These are phyloP conservation scores for Nyctereutes procyonoides DNA, from an alignment of 2,113 vertebrate genomes.

Conservation along the genomic window DNA sequence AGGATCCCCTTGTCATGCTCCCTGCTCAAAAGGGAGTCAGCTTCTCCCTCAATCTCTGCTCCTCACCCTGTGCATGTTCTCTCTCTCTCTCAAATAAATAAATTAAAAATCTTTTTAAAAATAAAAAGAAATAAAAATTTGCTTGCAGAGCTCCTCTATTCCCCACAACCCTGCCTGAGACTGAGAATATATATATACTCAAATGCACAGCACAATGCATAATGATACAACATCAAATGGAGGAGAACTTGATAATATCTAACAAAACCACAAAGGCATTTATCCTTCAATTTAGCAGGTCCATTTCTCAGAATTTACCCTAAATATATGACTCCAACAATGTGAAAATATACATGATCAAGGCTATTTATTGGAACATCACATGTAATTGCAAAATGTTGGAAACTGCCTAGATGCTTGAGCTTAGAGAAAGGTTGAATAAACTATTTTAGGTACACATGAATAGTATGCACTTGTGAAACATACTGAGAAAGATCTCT, in stretches of 20 bases:
- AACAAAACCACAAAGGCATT: background rate
- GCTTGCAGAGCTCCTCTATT: background rate
- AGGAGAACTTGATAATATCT: background rate
- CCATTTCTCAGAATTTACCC: background rate
- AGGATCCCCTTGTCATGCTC: too few relatives aligned
- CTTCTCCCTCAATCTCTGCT: too few relatives aligned
- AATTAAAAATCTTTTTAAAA: background rate
- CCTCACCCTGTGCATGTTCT: too few relatives aligned
- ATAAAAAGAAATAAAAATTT: conserved; percentile 14
- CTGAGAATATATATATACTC: background rate
- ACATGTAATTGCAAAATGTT: conserved; percentile 29
- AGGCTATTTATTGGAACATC: background rate
- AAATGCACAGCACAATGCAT: background rate
- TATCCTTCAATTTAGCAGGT: background rate
- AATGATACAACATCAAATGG: background rate
- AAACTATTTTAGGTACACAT: background rate
- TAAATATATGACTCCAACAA: background rate
- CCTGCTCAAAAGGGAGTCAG: too few relatives aligned
- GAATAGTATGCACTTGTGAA: background rate
- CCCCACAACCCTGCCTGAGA: background rate
- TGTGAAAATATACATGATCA: background rate
- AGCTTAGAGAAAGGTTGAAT: background rate
- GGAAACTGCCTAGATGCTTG: background rate
- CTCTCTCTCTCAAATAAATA: background rate
- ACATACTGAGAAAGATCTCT: background rate